Evolutionary conservation across 1,140 invertebrate species (phyloP), one percentile per base, ranked within the genome.

Genomic region (Cataglyphis hispanica): DNA sequence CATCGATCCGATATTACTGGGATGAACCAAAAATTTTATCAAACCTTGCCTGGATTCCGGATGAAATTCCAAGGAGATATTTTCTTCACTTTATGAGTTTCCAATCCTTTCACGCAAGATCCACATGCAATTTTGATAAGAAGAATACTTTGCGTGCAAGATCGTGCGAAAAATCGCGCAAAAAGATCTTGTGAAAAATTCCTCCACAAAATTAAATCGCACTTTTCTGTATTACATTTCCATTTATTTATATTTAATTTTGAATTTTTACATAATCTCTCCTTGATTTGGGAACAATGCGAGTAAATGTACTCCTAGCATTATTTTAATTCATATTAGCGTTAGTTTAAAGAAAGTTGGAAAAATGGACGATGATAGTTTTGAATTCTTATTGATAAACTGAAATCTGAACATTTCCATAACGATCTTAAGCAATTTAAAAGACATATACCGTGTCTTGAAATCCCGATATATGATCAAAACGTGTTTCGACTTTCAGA

Each of bases 11-110:
- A 84, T 77, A 84, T 77, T 40, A 40, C 46, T 34, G 16, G 58
- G 72, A 84, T 63, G 72, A 75, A 64, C 70, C 72, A 77, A 84
- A 84, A 77, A 84, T 84, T 83, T 77, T 84, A 84, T 84, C 81
- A 84, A 77, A 84, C 69, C 61, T 64, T 60, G 81, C 60, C 67
- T 46, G 66, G 25, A 72, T 83, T 60, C 78, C 67, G 25, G 25
- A 46, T 25, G 2, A 83, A 83, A 83, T 74, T 83, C 67, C 78
- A 16, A 83, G 78, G 13, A 74, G 53, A 61, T 83, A 83, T 83
- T 83, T 74, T 70, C 67, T 74, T 53, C 34, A 19, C 27, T 83
- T 83, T 83, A 74, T 83, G 78, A 83, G 78, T 60, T 83, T 8
- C 66, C 67, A 22, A 60, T 13, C 43, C 56, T 74, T 74, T 83